phyloP scores from a whole-genome alignment of 2,113 vertebrate species.

The Stegostoma tigrinum region DNA sequence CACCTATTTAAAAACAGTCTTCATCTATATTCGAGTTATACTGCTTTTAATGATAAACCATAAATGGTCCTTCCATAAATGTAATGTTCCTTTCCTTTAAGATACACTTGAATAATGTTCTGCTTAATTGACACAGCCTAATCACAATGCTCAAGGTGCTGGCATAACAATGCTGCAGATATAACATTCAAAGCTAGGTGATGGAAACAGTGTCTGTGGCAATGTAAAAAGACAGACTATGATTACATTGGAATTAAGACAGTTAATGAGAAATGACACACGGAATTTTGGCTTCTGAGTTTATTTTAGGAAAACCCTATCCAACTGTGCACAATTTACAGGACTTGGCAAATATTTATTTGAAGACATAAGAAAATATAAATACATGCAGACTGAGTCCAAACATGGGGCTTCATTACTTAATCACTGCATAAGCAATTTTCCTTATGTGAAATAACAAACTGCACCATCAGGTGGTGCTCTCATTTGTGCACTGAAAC shows the following conservation, averaged over 20 bases:
- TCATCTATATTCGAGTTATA: neutral
- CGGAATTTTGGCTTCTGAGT: neutral
- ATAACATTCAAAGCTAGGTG: neutral
- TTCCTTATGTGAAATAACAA: neutral
- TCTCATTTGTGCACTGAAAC: neutral
- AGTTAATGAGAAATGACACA: neutral
- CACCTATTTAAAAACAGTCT: neutral
- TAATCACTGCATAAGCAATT: neutral
- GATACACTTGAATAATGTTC: slow-evolving; percentile 1
- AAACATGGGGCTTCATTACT: neutral
- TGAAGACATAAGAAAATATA: neutral
- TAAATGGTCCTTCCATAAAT: slow-evolving; percentile 4
- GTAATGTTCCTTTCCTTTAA: slow-evolving; percentile 17
- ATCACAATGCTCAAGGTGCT: neutral
- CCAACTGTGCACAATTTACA: neutral
- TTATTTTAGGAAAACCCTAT: neutral
- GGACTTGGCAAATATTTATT: slow-evolving; percentile 25
- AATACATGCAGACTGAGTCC: slow-evolving; percentile 8
- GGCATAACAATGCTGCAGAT: neutral
- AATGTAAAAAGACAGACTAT: neutral
- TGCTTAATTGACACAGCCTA: neutral
- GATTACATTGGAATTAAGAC: neutral
- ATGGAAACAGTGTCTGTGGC: neutral
- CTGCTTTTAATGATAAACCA: slow-evolving; percentile 17
- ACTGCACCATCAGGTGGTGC: neutral